Conservation (phyloP, 2,113 vertebrate genomes). For the Indicator indicator region DNA sequence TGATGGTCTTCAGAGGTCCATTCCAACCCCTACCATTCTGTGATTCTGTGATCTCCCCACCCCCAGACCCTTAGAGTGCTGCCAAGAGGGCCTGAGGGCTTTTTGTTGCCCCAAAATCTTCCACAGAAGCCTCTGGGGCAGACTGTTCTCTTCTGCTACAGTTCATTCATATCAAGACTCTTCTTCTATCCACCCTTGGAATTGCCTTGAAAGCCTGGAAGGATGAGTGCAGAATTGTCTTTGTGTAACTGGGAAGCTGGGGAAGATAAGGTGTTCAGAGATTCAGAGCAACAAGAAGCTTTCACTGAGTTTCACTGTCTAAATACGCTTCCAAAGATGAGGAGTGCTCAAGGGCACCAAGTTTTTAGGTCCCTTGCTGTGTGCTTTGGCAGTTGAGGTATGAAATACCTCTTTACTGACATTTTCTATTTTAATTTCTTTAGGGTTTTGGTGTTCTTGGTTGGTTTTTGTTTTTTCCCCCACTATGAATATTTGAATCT, state of each 20-base stretch:
- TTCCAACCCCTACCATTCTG: too few relatives aligned
- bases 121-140: neutral
- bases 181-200: neutral
- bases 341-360: neutral
- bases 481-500: neutral
- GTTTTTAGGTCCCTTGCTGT: neutral
- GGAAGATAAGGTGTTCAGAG: neutral
- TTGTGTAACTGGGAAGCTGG: neutral
- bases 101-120: neutral
- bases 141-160: neutral
- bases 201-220: neutral
- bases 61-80: neutral
- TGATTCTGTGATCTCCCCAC: neutral
- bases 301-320: neutral
- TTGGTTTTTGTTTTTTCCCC: neutral
- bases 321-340: neutral
- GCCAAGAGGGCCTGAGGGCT: neutral
- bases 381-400: neutral
- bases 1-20: too few relatives aligned
- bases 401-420: neutral
- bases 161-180: neutral
- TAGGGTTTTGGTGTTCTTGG: neutral
- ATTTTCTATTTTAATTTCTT: neutral
- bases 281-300: neutral
- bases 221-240: neutral